Percentiles rank a stretch among this genome's conserved stretches.
phyloP scores from a whole-genome alignment of 2,797 vertebrate genomes.

The Rhynchonycteris naso region DNA sequence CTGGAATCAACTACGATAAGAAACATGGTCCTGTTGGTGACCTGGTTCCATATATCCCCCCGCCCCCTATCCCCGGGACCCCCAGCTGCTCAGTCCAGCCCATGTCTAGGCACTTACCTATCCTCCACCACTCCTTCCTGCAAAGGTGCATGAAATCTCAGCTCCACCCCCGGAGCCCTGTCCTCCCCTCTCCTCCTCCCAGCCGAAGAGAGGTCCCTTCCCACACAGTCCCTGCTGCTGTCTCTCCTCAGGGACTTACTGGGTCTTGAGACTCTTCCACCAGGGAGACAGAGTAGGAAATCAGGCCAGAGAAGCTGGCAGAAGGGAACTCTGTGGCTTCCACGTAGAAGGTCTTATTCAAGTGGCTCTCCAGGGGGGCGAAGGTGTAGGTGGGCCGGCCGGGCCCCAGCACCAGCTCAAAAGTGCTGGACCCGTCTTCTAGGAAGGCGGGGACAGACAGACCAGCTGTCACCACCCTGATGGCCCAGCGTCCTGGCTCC shows the following conservation, averaged over 20 bases:
- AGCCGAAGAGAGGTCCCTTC: background rate
- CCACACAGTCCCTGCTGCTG: rapidly evolving
- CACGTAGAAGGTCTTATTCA: conserved; percentile 86
- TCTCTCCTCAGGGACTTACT: conserved; percentile 70
- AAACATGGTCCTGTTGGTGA: rapidly evolving
- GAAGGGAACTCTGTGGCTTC: conserved; percentile 93
- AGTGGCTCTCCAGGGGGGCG: rapidly evolving
- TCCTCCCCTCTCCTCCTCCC: too few species aligned
- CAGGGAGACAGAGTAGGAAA: conserved; percentile 90
- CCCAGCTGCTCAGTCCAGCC: background rate
- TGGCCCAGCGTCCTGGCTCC: rapidly evolving
- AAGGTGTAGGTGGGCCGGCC: background rate
- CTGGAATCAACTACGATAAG: conserved; percentile 82
- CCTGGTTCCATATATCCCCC: rapidly evolving
- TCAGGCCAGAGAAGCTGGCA: conserved; percentile 88
- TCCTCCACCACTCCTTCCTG: background rate
- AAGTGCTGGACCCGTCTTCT: background rate
- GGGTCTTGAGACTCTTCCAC: conserved; percentile 83
- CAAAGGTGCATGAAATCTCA: rapidly evolving
- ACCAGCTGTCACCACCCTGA: background rate
- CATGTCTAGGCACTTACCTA: rapidly evolving
- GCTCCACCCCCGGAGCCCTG: rapidly evolving
- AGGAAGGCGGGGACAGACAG: background rate
- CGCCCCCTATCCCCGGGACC: rapidly evolving
- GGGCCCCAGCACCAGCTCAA: conserved; percentile 56